Evolutionary conservation across 1,140 invertebrate genomes (phyloP), one percentile per base, ranked within the genome.

Genomic region (Cecropterus lyciades): DNA sequence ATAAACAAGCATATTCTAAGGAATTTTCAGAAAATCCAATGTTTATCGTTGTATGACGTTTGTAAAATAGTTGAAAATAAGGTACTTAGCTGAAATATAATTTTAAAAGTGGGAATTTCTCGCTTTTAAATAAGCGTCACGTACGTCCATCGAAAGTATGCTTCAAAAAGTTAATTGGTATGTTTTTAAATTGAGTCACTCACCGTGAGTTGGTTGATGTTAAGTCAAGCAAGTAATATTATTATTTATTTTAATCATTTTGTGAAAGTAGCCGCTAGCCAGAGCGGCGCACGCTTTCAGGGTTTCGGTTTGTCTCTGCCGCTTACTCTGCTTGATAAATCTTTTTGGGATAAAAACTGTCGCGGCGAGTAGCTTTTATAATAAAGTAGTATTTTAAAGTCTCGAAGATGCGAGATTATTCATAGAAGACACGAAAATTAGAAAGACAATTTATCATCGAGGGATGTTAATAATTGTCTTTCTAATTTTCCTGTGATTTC

Each of bases 151-250:
- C 30, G 51, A 53, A 53, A 53, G 51, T 37, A 14, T 53, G 27
- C 51, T 53, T 33, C 27, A 53, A 59, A 45, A 59, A 48, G 24
- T n/a, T 30, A 59, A 59, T 48, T 46, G 42, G 20, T 43, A 16
- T 59, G 30, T 53, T 53, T 46, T 59, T 59, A 45, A 15, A 59
- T 48, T 59, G 43, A 59, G 56, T 59, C 56, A 59, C 43, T 46
- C 51, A 27, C 14, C 27, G 51, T 30, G 33, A 37, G 30, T 53
- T 53, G 24, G 27, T 53, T 37, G 51, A 11, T 15, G 13, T 53
- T 37, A 30, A 53, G 51, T 37, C 51, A 53, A 37, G 51, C 51
- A 24, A 16, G 51, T 37, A 37, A 53, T 53, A 27, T 53, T 53
- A 16, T 30, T 59, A 46, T 33, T 53, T 53, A 53, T 53, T 59